Conservation (phyloP, 2,113 vertebrate genomes). For the Corythoichthys intestinalis region DNA sequence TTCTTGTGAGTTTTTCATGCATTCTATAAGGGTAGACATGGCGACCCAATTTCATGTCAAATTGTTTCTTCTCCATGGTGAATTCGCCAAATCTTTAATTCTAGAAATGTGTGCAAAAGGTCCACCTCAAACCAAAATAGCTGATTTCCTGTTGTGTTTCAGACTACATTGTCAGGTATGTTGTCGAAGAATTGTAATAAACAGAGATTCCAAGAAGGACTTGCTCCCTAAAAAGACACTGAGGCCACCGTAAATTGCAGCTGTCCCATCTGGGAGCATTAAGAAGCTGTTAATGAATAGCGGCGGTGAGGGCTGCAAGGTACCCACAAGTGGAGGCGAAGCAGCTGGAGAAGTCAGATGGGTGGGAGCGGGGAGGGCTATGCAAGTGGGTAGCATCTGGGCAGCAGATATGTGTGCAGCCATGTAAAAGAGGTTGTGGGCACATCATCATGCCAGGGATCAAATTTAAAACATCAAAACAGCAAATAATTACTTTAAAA, state of each 20-base stretch:
- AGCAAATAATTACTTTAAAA: conserved; percentile 13
- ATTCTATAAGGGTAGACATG: no score
- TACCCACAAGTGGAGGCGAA: conserved; percentile 58
- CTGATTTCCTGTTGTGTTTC: background rate
- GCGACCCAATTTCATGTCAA: no score
- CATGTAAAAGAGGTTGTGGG: conserved; percentile 62
- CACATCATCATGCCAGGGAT: background rate
- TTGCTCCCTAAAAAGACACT: conserved; percentile 27
- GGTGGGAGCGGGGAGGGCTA: conserved; percentile 9
- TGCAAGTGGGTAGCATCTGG: conserved; percentile 52
- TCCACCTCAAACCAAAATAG: background rate
- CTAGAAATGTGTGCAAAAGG: background rate
- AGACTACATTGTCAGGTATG: background rate
- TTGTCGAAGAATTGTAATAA: background rate
- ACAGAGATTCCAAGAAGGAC: background rate
- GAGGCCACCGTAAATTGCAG: conserved; percentile 63
- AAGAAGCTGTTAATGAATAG: conserved; percentile 75
- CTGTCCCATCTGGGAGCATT: conserved; percentile 71
- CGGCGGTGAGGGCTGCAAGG: conserved; percentile 37
- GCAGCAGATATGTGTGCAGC: conserved; percentile 62
- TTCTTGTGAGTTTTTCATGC: no score
- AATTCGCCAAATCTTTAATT: no score
- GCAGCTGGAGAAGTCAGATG: conserved; percentile 44
- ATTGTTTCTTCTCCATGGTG: no score
- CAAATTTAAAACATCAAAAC: background rate